Evolutionary conservation across 2,113 vertebrate genomes (phyloP), one percentile per base, ranked within the genome.

Genomic region (Dicerorhinus sumatrensis): DNA sequence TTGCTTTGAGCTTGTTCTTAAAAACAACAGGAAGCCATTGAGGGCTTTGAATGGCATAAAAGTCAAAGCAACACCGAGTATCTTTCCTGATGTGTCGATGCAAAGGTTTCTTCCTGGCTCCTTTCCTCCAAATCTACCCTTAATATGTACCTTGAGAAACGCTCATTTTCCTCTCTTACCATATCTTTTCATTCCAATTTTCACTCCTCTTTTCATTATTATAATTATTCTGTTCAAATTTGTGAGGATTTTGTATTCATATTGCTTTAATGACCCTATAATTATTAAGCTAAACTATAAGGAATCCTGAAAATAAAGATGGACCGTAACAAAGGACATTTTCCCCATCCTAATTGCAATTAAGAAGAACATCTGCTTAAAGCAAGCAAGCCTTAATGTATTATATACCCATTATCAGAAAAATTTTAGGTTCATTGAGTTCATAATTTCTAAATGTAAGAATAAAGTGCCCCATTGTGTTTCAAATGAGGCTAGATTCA

Each of bases 371-470:
- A 97, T 95, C 48, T 85, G 39, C 93, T 31, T 93, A 97, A 96
- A 97, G 87, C 81, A 94, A 97, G 77, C 48, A 93, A 91, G 70
- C 11, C 89, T 97, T 84, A 31, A 86, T 39, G 76, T 85, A 96
- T 98, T 98, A 98, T 97, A 97, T 93, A 97, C 8, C 10, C 95
- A 93, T 96, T 97, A 97, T 97, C 86, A 97, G 96, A 86, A 58
- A 89, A 97, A 94, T 95, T 88, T 98, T 98, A 95, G 63, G 91
- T 95, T 97, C 86, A 92, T 1, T 96, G 93, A 94, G 63, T 94
- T 84, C 97, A 96, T 97, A 96, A 94, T 96, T 92, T 97, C 92
- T 97, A 98, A 98, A 98, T 97, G 48, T 94, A 96, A 98, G 96
- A 98, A 77, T 27, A 91, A 56, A 85, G 80, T 97, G 81, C 76